phyloP scores from a whole-genome alignment of 2,888 invertebrate genomes.

The Urechis unicinctus region DNA sequence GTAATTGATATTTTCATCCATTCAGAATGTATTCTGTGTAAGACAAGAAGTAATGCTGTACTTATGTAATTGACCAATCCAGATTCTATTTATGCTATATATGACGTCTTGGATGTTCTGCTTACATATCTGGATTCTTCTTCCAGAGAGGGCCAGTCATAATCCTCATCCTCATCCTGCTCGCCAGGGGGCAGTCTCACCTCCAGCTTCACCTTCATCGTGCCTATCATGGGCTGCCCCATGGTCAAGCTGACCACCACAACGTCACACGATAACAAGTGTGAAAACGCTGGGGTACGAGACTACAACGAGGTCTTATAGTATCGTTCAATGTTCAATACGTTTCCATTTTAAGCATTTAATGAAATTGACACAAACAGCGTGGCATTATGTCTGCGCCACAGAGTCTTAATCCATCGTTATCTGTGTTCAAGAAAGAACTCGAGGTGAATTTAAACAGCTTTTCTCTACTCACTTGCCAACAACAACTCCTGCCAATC shows the following conservation, averaged over 20 bases:
- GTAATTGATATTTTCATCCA: neutral
- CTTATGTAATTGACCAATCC: too few species aligned
- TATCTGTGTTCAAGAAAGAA: neutral
- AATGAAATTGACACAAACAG: too few species aligned
- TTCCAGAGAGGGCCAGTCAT: conserved; percentile 12
- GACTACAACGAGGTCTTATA: neutral
- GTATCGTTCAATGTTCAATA: conserved; percentile 1
- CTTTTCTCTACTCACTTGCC: conserved; percentile 61
- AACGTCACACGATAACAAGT: too few species aligned
- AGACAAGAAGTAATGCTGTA: neutral
- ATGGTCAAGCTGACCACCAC: conserved; percentile 18
- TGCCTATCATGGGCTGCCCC: conserved; percentile 20
- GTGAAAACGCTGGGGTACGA: neutral
- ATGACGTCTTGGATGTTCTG: too few species aligned
- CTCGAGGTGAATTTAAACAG: too few species aligned
- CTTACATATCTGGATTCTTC: conserved; percentile 11
- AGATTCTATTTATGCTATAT: too few species aligned
- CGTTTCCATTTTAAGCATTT: too few species aligned
- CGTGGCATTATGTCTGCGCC: too few species aligned
- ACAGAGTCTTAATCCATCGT: neutral
- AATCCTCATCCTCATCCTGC: conserved; percentile 6
- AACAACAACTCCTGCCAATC: conserved; percentile 77
- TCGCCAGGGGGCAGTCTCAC: conserved; percentile 13
- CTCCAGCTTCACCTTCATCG: conserved; percentile 13
- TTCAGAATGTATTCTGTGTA: neutral